phyloP scores from a whole-genome alignment of 2,797 vertebrate species.

The Chromis chromis region DNA sequence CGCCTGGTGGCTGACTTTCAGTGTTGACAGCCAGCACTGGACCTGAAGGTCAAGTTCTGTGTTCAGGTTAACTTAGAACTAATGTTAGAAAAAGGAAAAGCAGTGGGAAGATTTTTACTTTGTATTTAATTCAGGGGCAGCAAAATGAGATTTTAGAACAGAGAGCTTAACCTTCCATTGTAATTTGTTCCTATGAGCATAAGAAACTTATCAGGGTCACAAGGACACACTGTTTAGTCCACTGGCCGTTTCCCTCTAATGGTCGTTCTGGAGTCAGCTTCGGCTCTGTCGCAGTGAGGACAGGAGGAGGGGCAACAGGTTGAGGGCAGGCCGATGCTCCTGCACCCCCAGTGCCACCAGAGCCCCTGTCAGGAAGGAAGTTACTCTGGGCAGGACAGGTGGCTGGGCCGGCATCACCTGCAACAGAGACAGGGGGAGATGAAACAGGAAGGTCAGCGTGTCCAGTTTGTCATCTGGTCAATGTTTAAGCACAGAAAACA shows the following conservation, averaged over 20 bases:
- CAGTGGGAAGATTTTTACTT: constrained; percentile 2
- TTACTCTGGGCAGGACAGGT: constrained; percentile 81
- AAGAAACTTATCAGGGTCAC: constrained; percentile 9
- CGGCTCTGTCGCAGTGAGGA: constrained; percentile 71
- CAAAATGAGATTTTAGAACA: background rate
- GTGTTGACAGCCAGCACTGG: background rate
- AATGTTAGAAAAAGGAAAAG: background rate
- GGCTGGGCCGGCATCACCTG: constrained; percentile 91
- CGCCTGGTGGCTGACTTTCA: background rate
- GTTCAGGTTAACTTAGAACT: background rate
- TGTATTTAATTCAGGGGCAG: constrained; percentile 19
- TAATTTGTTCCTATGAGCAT: constrained; percentile 10
- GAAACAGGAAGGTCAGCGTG: background rate
- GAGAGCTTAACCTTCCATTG: constrained; percentile 1
- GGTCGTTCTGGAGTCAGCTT: constrained; percentile 51
- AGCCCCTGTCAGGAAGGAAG: constrained; percentile 85
- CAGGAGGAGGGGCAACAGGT: constrained; percentile 83
- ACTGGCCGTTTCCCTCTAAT: background rate
- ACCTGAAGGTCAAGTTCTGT: background rate
- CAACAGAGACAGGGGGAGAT: constrained; percentile 8
- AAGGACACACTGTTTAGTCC: background rate
- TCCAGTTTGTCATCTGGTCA: no score
- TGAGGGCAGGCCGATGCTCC: constrained; percentile 86
- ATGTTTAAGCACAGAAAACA: no score
- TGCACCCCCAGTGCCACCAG: constrained; percentile 87